These are phyloP conservation scores for Microcebus jonahi DNA, from an alignment of 2,113 vertebrate species.

Conservation along the genomic window DNA sequence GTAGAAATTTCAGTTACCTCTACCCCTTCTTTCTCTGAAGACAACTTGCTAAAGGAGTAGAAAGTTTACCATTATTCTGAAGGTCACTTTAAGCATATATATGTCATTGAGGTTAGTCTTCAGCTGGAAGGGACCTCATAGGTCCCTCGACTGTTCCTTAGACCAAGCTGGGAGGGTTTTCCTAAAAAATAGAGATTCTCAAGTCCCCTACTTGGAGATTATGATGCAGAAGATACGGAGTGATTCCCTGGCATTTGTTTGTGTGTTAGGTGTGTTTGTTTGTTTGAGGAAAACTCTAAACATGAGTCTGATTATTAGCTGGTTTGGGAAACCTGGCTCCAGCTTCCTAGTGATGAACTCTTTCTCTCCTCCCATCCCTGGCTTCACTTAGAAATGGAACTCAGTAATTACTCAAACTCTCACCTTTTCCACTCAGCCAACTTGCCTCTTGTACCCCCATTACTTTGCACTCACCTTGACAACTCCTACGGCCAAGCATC, in stretches of 20 bases:
- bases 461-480: conserved; percentile 2
- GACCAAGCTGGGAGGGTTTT: background rate
- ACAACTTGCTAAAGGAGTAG: background rate
- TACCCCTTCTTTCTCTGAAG: background rate
- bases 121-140: background rate
- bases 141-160: background rate
- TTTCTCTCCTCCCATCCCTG: background rate
- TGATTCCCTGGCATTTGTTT: background rate
- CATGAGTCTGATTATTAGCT: background rate
- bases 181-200: background rate
- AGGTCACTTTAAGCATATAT: background rate
- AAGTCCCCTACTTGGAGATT: background rate
- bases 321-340: background rate
- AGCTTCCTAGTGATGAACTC: background rate
- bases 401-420: background rate
- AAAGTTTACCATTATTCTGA: background rate
- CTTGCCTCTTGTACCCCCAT: background rate
- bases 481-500: background rate
- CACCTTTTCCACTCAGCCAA: background rate
- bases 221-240: background rate
- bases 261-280: background rate
- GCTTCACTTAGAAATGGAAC: conserved; percentile 40
- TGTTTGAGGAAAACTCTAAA: background rate
- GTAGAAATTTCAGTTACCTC: background rate
- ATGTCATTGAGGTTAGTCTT: background rate